Conservation (phyloP, 2,888 invertebrate species). For the Nasonovia ribisnigri region DNA sequence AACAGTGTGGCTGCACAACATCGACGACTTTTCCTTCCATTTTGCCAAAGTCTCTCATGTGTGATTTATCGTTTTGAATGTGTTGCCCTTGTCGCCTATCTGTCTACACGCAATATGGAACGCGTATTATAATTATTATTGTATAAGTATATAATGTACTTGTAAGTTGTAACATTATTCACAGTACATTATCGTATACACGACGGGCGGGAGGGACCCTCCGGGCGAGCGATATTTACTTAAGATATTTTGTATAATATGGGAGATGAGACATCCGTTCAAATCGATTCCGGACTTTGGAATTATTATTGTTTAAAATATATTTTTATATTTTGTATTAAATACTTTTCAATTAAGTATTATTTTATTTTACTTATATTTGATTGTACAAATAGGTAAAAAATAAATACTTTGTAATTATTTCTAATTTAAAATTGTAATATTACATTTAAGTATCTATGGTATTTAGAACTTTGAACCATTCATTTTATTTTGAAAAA, state of each 20-base stretch:
- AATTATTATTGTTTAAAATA: background rate
- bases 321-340: background rate
- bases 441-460: background rate
- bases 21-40: background rate
- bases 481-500: no score
- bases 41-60: background rate
- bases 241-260: background rate
- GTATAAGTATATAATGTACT: background rate
- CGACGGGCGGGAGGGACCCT: background rate
- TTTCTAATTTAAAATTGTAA: background rate
- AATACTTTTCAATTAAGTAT: background rate
- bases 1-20: background rate
- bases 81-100: background rate
- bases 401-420: background rate
- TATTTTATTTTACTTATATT: background rate
- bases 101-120: background rate
- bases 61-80: background rate
- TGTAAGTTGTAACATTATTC: background rate
- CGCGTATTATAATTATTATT: background rate
- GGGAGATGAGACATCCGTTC: background rate
- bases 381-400: background rate
- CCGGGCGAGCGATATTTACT: background rate
- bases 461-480: background rate
- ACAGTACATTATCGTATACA: background rate
- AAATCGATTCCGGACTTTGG: background rate